Percentiles rank a stretch among this genome's conserved stretches.
phyloP scores from a whole-genome alignment of 2,797 vertebrate species.

The Triplophysa bombifrons region DNA sequence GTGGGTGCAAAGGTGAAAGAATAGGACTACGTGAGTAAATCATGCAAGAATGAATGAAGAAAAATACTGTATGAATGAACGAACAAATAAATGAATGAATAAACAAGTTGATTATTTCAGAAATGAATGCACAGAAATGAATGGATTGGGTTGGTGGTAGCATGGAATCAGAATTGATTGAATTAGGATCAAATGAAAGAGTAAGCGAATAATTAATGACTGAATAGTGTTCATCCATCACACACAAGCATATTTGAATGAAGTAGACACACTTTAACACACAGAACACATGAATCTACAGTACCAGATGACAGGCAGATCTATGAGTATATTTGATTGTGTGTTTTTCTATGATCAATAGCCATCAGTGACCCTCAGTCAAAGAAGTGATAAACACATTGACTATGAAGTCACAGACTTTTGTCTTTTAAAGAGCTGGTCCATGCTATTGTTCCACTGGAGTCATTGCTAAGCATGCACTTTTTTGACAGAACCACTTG shows the following conservation, averaged over 20 bases:
- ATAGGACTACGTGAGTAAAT: background rate
- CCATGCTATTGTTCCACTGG: slow-evolving; percentile 37
- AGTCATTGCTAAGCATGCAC: slow-evolving; percentile 60
- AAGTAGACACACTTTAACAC: slow-evolving; percentile 21
- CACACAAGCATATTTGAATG: too few species aligned
- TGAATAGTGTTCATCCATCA: background rate
- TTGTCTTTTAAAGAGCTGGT: slow-evolving; percentile 19
- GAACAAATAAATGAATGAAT: background rate
- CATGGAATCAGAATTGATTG: background rate
- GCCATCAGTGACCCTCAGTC: slow-evolving; percentile 77
- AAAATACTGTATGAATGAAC: background rate
- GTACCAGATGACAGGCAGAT: slow-evolving; percentile 64
- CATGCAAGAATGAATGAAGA: background rate
- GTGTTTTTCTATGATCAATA: slow-evolving; percentile 72
- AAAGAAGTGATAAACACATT: slow-evolving; percentile 26
- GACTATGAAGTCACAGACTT: slow-evolving; percentile 52
- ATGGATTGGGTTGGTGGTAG: too few species aligned
- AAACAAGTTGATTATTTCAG: background rate
- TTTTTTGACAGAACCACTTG: slow-evolving; percentile 65
- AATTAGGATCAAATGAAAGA: background rate
- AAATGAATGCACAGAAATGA: too few species aligned
- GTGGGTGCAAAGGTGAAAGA: background rate
- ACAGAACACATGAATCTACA: slow-evolving; percentile 74
- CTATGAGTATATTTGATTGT: slow-evolving; percentile 16
- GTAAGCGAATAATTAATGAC: background rate